phyloP scores from a whole-genome alignment of 2,888 invertebrate species.

The Villa cingulata region DNA sequence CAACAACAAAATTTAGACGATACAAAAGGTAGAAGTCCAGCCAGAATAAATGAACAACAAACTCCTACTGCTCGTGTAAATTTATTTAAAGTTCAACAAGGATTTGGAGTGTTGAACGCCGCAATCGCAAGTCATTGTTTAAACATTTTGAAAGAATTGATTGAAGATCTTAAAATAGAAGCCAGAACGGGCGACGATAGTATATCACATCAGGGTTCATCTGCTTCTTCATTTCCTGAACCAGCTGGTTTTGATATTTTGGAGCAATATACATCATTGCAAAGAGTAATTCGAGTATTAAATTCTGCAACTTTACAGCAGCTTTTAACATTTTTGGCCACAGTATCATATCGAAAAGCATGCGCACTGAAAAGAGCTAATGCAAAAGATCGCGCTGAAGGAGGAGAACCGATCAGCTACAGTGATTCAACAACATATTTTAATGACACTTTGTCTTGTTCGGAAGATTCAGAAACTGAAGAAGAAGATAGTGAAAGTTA shows the following conservation, averaged over 20 bases:
- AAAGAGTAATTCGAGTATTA: slow-evolving; percentile 39
- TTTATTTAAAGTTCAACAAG: slow-evolving; percentile 63
- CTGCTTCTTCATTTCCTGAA: slow-evolving; percentile 18
- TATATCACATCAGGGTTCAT: slow-evolving; percentile 2
- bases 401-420: slow-evolving; percentile 69
- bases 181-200: slow-evolving; percentile 25
- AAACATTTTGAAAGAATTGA: slow-evolving; percentile 41
- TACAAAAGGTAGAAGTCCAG: slow-evolving; percentile 27
- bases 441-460: slow-evolving; percentile 84
- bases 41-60: slow-evolving; percentile 39
- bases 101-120: slow-evolving; percentile 78
- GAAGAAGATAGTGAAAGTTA: slow-evolving; percentile 51
- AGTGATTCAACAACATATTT: slow-evolving; percentile 94
- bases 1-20: slow-evolving; percentile 33
- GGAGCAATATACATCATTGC: slow-evolving; percentile 35
- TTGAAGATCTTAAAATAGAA: slow-evolving; percentile 35
- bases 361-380: slow-evolving; percentile 67
- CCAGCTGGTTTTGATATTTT: slow-evolving; percentile 36
- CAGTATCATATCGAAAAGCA: slow-evolving; percentile 82
- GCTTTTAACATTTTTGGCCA: slow-evolving; percentile 75
- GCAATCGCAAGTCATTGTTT: slow-evolving; percentile 76
- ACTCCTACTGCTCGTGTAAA: slow-evolving; percentile 46
- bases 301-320: slow-evolving; percentile 40
- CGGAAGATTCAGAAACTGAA: slow-evolving; percentile 78
- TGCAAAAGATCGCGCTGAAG: slow-evolving; percentile 61